Evolutionary conservation across 2,113 vertebrate species (phyloP).

Genomic region (Lophius piscatorius): DNA sequence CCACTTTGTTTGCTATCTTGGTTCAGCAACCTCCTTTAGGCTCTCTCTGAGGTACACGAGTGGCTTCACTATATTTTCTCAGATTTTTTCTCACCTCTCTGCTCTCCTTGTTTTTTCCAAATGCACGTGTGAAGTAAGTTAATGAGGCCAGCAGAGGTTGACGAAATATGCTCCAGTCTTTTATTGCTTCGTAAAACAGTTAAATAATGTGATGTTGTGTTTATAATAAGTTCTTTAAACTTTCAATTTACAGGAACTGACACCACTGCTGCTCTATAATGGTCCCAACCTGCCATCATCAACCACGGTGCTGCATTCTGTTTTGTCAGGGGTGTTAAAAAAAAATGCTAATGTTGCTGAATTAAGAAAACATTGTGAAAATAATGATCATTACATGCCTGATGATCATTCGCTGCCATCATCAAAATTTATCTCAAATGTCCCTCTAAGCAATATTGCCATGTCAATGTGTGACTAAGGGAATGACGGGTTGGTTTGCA

Average conservation of each 20-base stretch:
- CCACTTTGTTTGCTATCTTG: slow-evolving; percentile 30
- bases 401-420: too few relatives aligned
- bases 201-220: neutral
- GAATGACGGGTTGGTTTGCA: too few relatives aligned
- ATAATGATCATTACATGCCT: too few relatives aligned
- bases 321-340: too few relatives aligned
- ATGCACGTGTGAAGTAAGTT: slow-evolving; percentile 43
- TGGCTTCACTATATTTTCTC: slow-evolving; percentile 30
- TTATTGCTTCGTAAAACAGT: too few relatives aligned
- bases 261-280: too few relatives aligned
- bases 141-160: slow-evolving; percentile 52
- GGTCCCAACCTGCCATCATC: too few relatives aligned
- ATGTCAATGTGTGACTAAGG: too few relatives aligned
- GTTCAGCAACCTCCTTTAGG: slow-evolving; percentile 38
- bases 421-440: too few relatives aligned
- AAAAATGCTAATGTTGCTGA: too few relatives aligned
- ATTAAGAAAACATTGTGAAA: too few relatives aligned
- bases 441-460: too few relatives aligned
- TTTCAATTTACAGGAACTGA: neutral
- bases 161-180: neutral
- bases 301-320: neutral
- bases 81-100: slow-evolving; percentile 42
- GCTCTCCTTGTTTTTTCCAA: slow-evolving; percentile 39
- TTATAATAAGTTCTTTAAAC: slow-evolving; percentile 13
- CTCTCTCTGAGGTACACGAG: slow-evolving; percentile 41